A percentile compares a stretch with the other conserved stretches of the same genome.
These are phyloP conservation scores for Chascanopsetta lugubris DNA, from an alignment of 2,113 vertebrate species.

Conservation along the genomic window DNA sequence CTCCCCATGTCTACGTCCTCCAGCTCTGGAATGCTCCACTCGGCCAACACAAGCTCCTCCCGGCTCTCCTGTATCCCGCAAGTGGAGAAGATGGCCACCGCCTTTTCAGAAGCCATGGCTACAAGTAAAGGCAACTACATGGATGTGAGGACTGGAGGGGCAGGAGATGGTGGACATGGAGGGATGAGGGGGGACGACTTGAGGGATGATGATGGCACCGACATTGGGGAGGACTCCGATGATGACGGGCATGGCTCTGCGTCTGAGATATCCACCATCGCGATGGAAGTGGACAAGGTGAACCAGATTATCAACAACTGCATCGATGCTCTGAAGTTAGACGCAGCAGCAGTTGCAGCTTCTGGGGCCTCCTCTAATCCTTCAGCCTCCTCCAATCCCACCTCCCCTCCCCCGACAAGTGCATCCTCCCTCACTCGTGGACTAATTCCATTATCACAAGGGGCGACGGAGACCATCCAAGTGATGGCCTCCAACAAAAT, in stretches of 20 bases:
- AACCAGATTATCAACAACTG: constrained; percentile 99
- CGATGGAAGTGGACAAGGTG: constrained; percentile 99
- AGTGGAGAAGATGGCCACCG: constrained; percentile 91
- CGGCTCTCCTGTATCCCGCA: constrained; percentile 95
- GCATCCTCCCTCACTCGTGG: constrained; percentile 77
- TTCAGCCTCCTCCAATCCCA: constrained; percentile 80
- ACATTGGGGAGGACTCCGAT: constrained; percentile 88
- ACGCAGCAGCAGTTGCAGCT: constrained; percentile 88
- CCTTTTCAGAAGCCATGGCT: constrained; percentile 88
- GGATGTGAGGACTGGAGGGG: constrained; percentile 87
- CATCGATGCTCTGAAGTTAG: constrained; percentile 96
- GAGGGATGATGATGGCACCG: constrained; percentile 81
- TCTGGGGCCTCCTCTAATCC: constrained; percentile 75
- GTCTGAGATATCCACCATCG: constrained; percentile 98
- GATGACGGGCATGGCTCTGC: constrained; percentile 92
- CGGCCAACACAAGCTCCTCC: constrained; percentile 83
- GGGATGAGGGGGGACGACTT: constrained; percentile 71
- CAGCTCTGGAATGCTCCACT: constrained; percentile 82
- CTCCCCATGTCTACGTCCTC: constrained; percentile 88
- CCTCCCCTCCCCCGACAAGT: constrained; percentile 79
- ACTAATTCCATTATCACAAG: constrained; percentile 79
- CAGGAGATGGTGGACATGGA: constrained; percentile 70
- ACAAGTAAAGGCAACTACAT: constrained; percentile 95
- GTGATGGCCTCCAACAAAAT: constrained; percentile 77
- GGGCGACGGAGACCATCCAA: constrained; percentile 69